Conservation (phyloP, 1,140 invertebrate species). For the Sycophila sp. region DNA sequence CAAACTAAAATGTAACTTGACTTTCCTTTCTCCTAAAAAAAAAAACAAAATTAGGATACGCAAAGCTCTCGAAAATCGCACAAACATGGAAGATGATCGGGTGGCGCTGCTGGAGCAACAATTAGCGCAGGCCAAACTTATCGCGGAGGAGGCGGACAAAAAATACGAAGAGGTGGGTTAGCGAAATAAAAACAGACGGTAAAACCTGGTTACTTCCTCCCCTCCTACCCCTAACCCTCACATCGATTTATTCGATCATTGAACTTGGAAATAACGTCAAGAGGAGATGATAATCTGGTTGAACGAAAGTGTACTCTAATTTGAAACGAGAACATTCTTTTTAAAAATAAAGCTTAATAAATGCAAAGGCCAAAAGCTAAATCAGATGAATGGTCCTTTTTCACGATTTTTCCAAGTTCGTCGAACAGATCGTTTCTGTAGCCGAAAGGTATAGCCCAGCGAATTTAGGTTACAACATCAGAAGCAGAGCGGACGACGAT, state of each 20-base stretch:
- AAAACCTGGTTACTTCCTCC: background rate
- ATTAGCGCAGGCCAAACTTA: slow-evolving; percentile 95
- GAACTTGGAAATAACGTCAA: background rate
- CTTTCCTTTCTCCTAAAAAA: slow-evolving; percentile 4
- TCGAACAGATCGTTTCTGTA: too few species aligned
- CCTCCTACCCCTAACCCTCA: background rate
- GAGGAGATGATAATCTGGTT: slow-evolving; percentile 29
- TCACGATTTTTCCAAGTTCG: too few species aligned
- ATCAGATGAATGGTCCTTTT: too few species aligned
- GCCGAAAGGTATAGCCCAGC: too few species aligned
- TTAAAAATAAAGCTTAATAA: too few species aligned
- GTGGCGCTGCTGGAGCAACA: slow-evolving; percentile 94
- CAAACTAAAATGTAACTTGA: too few species aligned
- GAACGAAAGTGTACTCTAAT: too few species aligned
- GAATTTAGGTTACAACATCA: too few species aligned
- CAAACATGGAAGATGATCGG: slow-evolving; percentile 98
- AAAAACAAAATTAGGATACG: slow-evolving; percentile 82
- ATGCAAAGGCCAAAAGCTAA: background rate
- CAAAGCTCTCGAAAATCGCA: slow-evolving; percentile 97
- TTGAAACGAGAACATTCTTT: too few species aligned
- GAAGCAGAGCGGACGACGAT: too few species aligned
- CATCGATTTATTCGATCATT: slow-evolving; percentile 26
- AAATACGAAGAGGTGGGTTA: slow-evolving; percentile 97
- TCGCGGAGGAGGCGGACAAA: slow-evolving; percentile 98
- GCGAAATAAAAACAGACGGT: slow-evolving; percentile 12